These are phyloP conservation scores for Myotis planiceps DNA, from an alignment of 2,797 vertebrate species.

Conservation along the genomic window DNA sequence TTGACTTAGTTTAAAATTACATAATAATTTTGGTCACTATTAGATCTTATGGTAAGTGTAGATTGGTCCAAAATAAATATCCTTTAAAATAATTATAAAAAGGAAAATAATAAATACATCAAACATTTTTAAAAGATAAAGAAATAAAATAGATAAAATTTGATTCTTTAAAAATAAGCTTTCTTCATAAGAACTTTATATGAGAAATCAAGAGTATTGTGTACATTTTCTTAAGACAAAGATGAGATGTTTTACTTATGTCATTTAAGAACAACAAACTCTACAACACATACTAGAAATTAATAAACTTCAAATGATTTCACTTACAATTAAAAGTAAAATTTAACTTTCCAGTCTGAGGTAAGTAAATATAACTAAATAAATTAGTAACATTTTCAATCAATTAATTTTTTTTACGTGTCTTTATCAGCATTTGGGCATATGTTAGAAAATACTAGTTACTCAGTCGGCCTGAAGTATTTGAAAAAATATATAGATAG, in stretches of 20 bases:
- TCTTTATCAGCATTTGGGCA: background rate
- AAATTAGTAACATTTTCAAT: background rate
- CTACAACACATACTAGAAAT: background rate
- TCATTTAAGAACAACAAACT: background rate
- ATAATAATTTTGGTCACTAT: background rate
- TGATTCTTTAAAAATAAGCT: background rate
- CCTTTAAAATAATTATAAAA: background rate
- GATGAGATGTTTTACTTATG: background rate
- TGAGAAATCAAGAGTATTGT: background rate
- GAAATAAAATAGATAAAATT: slow-evolving; percentile 26
- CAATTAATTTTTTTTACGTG: background rate
- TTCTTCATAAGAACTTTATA: background rate
- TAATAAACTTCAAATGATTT: background rate
- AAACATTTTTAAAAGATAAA: background rate
- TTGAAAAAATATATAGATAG: background rate
- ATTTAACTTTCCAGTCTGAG: background rate
- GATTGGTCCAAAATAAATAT: background rate
- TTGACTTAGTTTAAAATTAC: background rate
- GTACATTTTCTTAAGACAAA: background rate
- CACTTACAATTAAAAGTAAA: background rate
- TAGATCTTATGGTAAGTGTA: background rate
- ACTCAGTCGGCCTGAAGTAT: background rate
- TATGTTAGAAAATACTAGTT: background rate
- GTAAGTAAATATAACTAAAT: background rate
- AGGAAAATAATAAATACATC: background rate